A percentile compares a stretch with the other conserved stretches of the same genome.
phyloP scores from a whole-genome alignment of 2,113 vertebrate species.

The Ctenomys sociabilis region DNA sequence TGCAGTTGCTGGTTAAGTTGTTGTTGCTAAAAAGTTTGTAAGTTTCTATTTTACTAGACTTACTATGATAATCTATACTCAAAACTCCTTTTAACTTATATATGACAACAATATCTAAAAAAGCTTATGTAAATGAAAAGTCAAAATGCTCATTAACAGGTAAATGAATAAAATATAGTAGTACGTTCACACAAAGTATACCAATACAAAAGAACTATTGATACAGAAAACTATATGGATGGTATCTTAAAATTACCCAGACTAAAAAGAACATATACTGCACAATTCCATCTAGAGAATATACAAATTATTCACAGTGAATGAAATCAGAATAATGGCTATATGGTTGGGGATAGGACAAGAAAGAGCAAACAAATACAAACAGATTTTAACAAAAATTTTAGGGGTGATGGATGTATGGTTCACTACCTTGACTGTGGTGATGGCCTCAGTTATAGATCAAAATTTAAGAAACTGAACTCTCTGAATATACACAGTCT shows the following conservation, averaged over 20 bases:
- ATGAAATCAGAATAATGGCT: not conserved
- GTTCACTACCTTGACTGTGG: not conserved
- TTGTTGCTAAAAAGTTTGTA: not conserved
- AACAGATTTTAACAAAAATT: not conserved
- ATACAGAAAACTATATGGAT: not conserved
- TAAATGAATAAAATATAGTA: not conserved
- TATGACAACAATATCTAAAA: conserved; percentile 3
- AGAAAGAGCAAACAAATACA: not conserved
- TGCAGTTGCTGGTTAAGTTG: not conserved
- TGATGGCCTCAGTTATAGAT: not conserved
- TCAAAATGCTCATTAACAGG: not conserved
- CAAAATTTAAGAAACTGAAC: not conserved
- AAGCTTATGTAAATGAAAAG: conserved; percentile 30
- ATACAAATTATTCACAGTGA: not conserved
- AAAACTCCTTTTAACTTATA: conserved; percentile 17
- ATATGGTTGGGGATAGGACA: not conserved
- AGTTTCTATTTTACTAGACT: not conserved
- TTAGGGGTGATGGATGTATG: not conserved
- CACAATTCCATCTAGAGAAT: not conserved
- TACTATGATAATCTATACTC: not conserved
- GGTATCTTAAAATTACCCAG: not conserved
- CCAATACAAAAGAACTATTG: conserved; percentile 6
- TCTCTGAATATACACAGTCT: not conserved
- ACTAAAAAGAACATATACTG: not conserved
- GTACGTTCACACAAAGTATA: not conserved